phyloP scores from a whole-genome alignment of 2,113 vertebrate species.

The Heterochromis multidens region DNA sequence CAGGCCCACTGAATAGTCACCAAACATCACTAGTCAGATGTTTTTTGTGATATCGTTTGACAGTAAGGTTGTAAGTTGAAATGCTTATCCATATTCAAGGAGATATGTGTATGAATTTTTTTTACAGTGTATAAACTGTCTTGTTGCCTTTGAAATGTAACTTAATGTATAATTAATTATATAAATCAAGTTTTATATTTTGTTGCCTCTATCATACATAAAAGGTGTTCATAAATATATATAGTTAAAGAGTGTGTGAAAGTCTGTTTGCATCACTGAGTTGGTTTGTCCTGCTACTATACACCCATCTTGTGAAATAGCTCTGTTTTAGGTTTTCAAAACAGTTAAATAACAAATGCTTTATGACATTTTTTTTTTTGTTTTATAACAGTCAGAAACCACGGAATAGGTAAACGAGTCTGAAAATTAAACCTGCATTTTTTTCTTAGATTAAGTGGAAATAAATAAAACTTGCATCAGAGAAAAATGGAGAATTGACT shows the following conservation, averaged over 20 bases:
- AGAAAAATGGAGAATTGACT: too few species aligned
- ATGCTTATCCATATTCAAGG: not conserved
- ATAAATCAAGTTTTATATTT: too few species aligned
- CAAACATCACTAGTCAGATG: not conserved
- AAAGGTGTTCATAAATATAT: not conserved
- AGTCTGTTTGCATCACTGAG: not conserved
- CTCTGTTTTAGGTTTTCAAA: not conserved
- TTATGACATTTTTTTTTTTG: too few species aligned
- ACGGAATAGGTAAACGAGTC: fast-evolving
- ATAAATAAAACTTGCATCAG: not conserved
- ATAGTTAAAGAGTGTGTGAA: not conserved
- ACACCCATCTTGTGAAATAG: not conserved
- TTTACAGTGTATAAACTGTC: not conserved
- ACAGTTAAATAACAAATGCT: not conserved
- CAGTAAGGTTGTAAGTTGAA: not conserved
- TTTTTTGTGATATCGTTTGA: not conserved
- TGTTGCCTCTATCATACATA: not conserved
- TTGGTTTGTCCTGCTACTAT: not conserved
- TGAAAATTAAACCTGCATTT: not conserved
- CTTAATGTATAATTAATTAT: not conserved
- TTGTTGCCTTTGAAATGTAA: not conserved
- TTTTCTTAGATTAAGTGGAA: not conserved
- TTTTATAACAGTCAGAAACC: not conserved
- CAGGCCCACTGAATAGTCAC: not conserved
- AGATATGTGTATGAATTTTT: too few species aligned